phyloP scores from a whole-genome alignment of 2,888 invertebrate species.

The Gymnocheta viridis region DNA sequence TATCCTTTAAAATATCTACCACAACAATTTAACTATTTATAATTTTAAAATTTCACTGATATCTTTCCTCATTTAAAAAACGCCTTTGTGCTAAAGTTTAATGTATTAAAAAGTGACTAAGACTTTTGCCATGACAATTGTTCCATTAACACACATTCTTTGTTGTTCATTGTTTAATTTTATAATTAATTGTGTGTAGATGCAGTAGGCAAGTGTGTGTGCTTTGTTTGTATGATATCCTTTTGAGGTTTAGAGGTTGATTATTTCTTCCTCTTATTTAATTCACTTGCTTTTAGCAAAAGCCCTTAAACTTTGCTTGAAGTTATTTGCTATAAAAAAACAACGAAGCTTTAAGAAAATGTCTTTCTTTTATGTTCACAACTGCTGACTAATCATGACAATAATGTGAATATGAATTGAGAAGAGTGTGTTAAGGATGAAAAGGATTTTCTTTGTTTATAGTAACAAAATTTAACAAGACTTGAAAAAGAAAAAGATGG shows the following conservation, averaged over 20 bases:
- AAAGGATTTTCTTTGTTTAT: not conserved
- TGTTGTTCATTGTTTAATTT: slow-evolving; percentile 13
- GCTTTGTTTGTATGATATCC: not conserved
- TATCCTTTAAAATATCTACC: no score
- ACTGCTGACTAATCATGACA: slow-evolving; percentile 15
- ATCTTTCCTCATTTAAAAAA: not conserved
- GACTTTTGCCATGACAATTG: slow-evolving; percentile 31
- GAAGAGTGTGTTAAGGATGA: not conserved
- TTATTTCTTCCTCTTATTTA: not conserved
- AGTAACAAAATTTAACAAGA: not conserved
- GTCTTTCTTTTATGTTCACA: not conserved
- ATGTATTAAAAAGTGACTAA: slow-evolving; percentile 14
- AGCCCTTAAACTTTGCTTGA: not conserved
- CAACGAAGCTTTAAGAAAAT: not conserved
- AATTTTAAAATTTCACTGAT: not conserved
- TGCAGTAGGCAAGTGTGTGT: not conserved
- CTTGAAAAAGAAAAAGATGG: not conserved
- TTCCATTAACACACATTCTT: slow-evolving; percentile 44
- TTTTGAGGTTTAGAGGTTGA: slow-evolving; percentile 20
- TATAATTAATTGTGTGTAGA: not conserved
- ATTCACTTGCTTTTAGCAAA: not conserved
- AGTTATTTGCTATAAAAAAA: not conserved
- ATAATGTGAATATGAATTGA: not conserved
- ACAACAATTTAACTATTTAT: not conserved
- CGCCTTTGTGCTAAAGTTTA: not conserved